phyloP scores from a whole-genome alignment of 2,797 vertebrate species.

The Cheirogaleus major region DNA sequence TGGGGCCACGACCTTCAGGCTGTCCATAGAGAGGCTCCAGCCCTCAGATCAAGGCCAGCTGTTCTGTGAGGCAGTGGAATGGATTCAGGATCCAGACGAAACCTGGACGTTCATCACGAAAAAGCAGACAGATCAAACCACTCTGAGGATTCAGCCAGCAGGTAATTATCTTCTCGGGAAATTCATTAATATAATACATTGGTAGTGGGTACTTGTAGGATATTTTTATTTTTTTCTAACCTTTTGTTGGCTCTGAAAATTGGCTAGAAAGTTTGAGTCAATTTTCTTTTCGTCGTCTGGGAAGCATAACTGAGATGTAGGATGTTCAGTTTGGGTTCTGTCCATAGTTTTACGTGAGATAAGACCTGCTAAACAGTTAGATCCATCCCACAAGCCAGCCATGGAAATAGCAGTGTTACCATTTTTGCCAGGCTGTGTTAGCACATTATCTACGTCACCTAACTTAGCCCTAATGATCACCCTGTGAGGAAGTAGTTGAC shows the following conservation, averaged over 20 bases:
- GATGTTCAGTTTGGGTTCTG: background rate
- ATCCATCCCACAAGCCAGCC: background rate
- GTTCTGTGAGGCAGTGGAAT: constrained; percentile 83
- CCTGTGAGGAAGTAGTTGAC: background rate
- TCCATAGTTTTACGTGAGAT: background rate
- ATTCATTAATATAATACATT: background rate
- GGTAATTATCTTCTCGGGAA: constrained; percentile 84
- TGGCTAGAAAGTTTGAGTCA: background rate
- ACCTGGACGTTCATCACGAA: constrained; percentile 85
- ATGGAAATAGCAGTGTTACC: background rate
- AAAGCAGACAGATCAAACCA: constrained; percentile 78
- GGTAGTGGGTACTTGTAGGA: background rate
- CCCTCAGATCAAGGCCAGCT: constrained; percentile 79
- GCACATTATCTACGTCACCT: background rate
- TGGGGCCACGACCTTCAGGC: constrained; percentile 74
- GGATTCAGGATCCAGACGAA: constrained; percentile 86
- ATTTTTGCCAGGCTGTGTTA: background rate
- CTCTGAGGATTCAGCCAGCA: constrained; percentile 53
- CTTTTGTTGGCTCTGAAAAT: background rate
- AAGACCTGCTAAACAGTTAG: background rate
- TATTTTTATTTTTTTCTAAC: background rate
- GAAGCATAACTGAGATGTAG: background rate
- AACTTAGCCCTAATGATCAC: background rate
- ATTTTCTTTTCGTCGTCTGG: background rate
- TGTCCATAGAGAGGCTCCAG: constrained; percentile 58